A percentile compares a stretch with the other conserved stretches of the same genome.
Evolutionary conservation across 2,113 vertebrate species (phyloP).

Genomic region (Cephalopholis sonnerati): DNA sequence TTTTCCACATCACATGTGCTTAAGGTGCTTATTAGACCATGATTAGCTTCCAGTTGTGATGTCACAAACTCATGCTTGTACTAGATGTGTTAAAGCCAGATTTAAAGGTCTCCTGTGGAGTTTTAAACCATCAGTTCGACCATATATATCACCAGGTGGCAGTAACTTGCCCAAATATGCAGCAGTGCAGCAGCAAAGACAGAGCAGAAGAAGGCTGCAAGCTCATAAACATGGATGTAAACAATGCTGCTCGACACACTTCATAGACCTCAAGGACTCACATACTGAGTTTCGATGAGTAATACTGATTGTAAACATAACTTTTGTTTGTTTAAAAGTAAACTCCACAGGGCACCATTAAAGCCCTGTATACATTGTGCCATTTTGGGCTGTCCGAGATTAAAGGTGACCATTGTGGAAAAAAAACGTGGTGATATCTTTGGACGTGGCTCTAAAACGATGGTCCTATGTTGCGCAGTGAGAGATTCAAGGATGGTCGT

Average conservation of each 20-base stretch:
- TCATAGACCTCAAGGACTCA: background rate
- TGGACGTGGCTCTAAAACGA: too few relatives aligned
- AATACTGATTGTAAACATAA: background rate
- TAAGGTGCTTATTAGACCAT: background rate
- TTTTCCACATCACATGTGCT: background rate
- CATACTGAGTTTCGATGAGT: background rate
- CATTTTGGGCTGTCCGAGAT: too few relatives aligned
- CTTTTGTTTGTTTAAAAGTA: background rate
- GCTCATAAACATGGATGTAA: background rate
- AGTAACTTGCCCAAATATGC: background rate
- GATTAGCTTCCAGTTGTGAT: background rate
- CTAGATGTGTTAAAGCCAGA: background rate
- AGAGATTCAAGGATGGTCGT: too few relatives aligned
- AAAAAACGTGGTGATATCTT: too few relatives aligned
- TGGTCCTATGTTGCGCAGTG: too few relatives aligned
- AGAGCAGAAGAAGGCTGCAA: background rate
- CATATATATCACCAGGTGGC: constrained; percentile 15
- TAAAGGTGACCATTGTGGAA: too few relatives aligned
- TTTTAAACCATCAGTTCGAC: background rate
- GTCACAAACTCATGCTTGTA: background rate
- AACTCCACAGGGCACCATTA: background rate
- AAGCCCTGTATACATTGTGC: background rate
- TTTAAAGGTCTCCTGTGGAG: background rate
- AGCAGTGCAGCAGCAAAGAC: background rate
- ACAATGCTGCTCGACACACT: background rate